Percentiles rank a stretch among this genome's conserved stretches.
Conservation (phyloP, 2,113 vertebrate species). For the Triplophysa dalaica region DNA sequence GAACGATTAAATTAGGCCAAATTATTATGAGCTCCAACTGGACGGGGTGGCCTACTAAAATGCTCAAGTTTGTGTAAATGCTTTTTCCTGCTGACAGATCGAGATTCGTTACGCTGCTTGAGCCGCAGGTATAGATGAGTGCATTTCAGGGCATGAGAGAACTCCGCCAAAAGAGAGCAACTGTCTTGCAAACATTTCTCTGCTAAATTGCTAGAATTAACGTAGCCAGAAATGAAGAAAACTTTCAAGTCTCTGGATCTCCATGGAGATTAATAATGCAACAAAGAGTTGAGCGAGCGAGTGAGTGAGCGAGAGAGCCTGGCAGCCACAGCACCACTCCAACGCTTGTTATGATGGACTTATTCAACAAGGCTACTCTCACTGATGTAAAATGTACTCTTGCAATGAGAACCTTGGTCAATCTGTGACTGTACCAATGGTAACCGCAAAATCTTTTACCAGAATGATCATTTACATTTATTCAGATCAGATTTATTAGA, state of each 20-base stretch:
- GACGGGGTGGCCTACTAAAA: not conserved
- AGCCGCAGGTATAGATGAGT: constrained; percentile 23
- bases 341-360: constrained; percentile 52
- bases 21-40: not conserved
- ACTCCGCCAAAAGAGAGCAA: constrained; percentile 7
- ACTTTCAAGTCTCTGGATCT: constrained; percentile 53
- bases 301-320: constrained; percentile 18
- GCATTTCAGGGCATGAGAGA: not conserved
- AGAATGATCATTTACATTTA: not conserved
- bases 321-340: constrained; percentile 33
- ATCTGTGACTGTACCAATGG: not conserved
- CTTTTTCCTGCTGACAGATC: not conserved
- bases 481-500: no score
- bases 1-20: constrained; percentile 11
- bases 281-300: constrained; percentile 49
- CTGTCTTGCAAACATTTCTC: constrained; percentile 38
- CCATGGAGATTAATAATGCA: constrained; percentile 58
- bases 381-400: constrained; percentile 19
- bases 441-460: not conserved
- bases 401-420: not conserved
- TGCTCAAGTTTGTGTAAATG: not conserved
- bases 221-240: constrained; percentile 28
- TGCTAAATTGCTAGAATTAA: constrained; percentile 51
- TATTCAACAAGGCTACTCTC: constrained; percentile 28
- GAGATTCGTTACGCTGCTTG: not conserved